Evolutionary conservation across 1,140 invertebrate species (phyloP), one percentile per base, ranked within the genome.

Genomic region (Ips typographus): DNA sequence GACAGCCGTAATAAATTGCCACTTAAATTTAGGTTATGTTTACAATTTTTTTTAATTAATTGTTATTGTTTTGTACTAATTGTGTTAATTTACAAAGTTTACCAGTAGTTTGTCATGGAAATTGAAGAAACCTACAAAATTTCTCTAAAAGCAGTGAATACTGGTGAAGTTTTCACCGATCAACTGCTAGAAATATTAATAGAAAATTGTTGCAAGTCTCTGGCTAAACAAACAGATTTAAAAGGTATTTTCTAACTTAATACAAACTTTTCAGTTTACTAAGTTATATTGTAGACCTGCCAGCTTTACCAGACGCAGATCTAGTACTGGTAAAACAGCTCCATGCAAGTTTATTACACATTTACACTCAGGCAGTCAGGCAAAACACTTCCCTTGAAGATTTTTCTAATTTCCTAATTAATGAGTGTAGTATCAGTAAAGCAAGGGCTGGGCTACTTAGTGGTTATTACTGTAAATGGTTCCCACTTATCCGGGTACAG

Each of bases 281-380:
- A 6, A 68, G 7, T 52, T 39, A n/a, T 43, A 40, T 6, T 49
- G 51, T 22, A 22, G 22, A 22, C 22, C 22, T 22, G 37, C 55
- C 53, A 65, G 43, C 68, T 75, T 77, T 5, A 41, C 37, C 8
- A 22, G 22, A 22, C 22, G 22, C 22, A 22, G 22, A 22, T 22
- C 36, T 57, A 79, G 71, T 70, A 69, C 60, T 77, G 22, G 22
- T 22, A 22, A n/a, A 71, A 63, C 64, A 82, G 22, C 75, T 80
- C 2, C 80, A 83, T 70, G 74, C 78, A 3, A 79, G 81, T 62
- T 64, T 84, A 38, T 56, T 80, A 40, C 81, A 78, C 59, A 60
- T 83, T 0, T 77, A 82, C 2, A 69, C 83, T 42, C 81, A 85
- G 74, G 77, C 80, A 71, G 79, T 80, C 41, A 78, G 82, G 53